Conservation (phyloP, 2,888 invertebrate species). For the Agonopterix arenella region DNA sequence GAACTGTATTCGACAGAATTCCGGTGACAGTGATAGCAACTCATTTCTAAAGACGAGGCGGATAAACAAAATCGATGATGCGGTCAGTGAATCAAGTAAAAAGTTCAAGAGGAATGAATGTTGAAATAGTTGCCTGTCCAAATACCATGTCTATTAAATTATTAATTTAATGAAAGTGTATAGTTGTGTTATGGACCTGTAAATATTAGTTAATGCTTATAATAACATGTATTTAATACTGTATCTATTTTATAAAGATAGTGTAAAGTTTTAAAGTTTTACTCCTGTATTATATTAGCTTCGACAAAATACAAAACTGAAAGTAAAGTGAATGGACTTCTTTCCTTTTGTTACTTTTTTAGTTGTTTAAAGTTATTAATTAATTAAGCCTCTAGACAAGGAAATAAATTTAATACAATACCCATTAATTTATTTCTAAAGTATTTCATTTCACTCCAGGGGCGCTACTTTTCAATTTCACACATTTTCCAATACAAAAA, state of each 20-base stretch:
- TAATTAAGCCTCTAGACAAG: conserved; percentile 23
- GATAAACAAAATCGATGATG: conserved; percentile 62
- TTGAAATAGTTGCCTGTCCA: conserved; percentile 49
- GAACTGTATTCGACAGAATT: conserved; percentile 62
- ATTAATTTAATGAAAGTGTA: conserved; percentile 63
- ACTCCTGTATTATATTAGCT: conserved; percentile 68
- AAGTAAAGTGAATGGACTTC: conserved; percentile 32
- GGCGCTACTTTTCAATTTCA: too few relatives aligned
- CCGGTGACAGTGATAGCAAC: conserved; percentile 61
- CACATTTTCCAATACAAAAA: too few relatives aligned
- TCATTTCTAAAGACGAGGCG: conserved; percentile 60
- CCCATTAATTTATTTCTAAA: background rate
- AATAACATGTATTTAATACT: conserved; percentile 70
- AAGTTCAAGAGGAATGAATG: conserved; percentile 71
- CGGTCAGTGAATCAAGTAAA: conserved; percentile 60
- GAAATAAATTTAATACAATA: conserved; percentile 23
- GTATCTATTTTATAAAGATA: conserved; percentile 66
- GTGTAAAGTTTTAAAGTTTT: conserved; percentile 64
- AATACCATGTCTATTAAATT: conserved; percentile 64
- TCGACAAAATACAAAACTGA: conserved; percentile 57
- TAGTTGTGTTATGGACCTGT: conserved; percentile 61
- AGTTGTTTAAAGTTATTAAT: conserved; percentile 22
- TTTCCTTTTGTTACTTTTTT: conserved; percentile 36
- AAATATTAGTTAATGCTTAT: conserved; percentile 66
- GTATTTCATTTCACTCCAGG: background rate